Evolutionary conservation across 1,140 invertebrate species (phyloP).

Genomic region (Physella acuta): DNA sequence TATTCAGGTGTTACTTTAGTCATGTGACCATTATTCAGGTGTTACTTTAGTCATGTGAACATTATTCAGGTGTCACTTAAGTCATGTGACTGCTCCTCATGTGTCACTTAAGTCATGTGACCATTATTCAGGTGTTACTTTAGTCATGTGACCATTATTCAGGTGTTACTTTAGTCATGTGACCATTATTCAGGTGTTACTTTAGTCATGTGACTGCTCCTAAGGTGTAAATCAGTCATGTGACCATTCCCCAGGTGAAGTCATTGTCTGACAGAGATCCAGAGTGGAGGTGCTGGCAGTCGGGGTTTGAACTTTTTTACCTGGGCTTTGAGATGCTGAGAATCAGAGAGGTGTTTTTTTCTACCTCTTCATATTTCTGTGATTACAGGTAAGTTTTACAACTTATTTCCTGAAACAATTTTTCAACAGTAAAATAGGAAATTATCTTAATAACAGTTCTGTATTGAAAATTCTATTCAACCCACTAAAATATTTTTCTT

Average conservation of each 20-base stretch:
- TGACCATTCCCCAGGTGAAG: neutral
- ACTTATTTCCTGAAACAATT: neutral
- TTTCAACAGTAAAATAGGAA: neutral
- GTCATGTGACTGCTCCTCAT: no score
- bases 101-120: no score
- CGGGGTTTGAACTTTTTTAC: conserved; percentile 84
- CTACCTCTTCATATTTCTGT: conserved; percentile 21
- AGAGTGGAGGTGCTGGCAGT: conserved; percentile 95
- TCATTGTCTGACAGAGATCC: conserved; percentile 59
- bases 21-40: no score
- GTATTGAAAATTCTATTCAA: neutral
- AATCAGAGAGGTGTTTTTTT: conserved; percentile 42
- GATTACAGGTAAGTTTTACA: conserved; percentile 33
- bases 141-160: no score
- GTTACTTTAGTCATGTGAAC: no score
- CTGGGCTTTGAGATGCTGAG: conserved; percentile 59
- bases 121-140: no score
- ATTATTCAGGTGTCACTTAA: no score
- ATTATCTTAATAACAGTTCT: neutral
- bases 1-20: no score
- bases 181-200: no score
- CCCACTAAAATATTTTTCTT: neutral
- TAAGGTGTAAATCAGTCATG: no score
- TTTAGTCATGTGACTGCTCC: no score
- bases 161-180: no score